phyloP scores from a whole-genome alignment of 1,140 invertebrate genomes.

The Orchesella cincta region DNA sequence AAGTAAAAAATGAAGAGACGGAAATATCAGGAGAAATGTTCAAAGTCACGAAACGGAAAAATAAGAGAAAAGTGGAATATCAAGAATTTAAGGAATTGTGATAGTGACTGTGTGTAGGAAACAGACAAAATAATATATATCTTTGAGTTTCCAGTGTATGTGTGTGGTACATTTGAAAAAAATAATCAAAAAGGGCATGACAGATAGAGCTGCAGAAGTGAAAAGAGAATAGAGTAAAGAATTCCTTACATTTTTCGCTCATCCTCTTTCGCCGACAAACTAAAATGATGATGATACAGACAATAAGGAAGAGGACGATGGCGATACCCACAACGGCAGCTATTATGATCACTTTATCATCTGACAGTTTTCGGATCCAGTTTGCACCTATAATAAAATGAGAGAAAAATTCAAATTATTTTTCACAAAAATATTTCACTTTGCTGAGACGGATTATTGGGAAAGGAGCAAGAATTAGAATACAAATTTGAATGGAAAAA shows the following conservation, averaged over 20 bases:
- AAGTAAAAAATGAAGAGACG: no score
- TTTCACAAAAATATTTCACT: neutral
- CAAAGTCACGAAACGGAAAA: no score
- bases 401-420: neutral
- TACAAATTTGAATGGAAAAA: neutral
- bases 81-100: no score
- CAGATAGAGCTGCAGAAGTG: no score
- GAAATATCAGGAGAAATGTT: no score
- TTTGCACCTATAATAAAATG: constrained; percentile 57
- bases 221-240: constrained; percentile 4
- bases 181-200: no score
- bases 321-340: constrained; percentile 72
- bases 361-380: constrained; percentile 74
- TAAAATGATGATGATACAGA: constrained; percentile 79
- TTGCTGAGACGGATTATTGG: neutral
- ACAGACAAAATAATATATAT: no score
- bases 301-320: constrained; percentile 74
- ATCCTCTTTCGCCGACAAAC: constrained; percentile 56
- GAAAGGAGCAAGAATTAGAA: neutral
- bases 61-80: no score
- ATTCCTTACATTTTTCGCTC: constrained; percentile 51
- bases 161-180: no score
- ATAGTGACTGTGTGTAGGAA: no score
- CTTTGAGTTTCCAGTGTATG: no score
- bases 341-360: constrained; percentile 74